Percentiles rank a stretch among this genome's conserved stretches.
These are phyloP conservation scores for Sinonovacula constricta DNA, from an alignment of 1,140 invertebrate genomes.

Conservation along the genomic window DNA sequence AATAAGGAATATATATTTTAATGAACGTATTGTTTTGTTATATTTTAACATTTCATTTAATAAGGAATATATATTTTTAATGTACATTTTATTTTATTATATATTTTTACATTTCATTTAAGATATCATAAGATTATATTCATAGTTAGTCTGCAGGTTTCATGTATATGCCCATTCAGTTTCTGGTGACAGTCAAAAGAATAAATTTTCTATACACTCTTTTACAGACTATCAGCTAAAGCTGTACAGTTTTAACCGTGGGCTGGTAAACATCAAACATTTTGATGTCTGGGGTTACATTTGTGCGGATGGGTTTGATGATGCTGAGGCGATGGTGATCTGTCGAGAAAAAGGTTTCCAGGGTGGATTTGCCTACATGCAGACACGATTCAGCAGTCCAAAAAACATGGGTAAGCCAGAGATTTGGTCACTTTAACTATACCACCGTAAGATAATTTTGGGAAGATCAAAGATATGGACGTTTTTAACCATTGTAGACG, in stretches of 20 bases:
- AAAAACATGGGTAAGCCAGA: constrained; percentile 32
- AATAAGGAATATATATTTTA: too few relatives aligned
- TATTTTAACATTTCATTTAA: too few relatives aligned
- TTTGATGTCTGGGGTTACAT: constrained; percentile 55
- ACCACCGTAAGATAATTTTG: background rate
- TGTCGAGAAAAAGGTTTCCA: constrained; percentile 64
- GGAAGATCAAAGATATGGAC: background rate
- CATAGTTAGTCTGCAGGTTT: too few relatives aligned
- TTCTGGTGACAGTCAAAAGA: too few relatives aligned
- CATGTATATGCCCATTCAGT: too few relatives aligned
- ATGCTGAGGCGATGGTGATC: constrained; percentile 67
- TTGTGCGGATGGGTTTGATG: constrained; percentile 68
- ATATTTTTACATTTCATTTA: too few relatives aligned
- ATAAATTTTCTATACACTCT: too few relatives aligned
- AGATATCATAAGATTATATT: too few relatives aligned
- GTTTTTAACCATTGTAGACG: background rate
- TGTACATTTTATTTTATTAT: too few relatives aligned
- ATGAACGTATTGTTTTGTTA: too few relatives aligned
- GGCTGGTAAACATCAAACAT: constrained; percentile 14
- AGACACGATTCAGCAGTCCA: constrained; percentile 22
- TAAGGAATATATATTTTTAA: too few relatives aligned
- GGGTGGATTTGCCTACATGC: constrained; percentile 56
- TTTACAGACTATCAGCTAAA: constrained; percentile 33
- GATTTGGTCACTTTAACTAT: background rate
- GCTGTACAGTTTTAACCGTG: constrained; percentile 28